Conservation (phyloP, 2,888 invertebrate genomes). For the Yponomeuta evonymella region DNA sequence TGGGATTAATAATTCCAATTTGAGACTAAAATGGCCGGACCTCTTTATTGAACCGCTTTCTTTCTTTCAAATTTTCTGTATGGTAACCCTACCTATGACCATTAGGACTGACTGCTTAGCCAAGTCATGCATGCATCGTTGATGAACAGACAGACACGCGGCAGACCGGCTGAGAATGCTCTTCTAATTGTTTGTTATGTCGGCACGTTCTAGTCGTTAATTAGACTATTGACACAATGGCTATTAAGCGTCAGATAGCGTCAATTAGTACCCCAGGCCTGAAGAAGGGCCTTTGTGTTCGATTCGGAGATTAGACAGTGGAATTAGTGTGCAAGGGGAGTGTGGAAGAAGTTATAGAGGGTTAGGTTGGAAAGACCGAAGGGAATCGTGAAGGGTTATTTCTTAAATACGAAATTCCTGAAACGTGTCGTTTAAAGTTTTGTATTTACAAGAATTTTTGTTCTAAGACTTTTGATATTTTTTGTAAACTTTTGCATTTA, state of each 20-base stretch:
- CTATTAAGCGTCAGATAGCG: constrained; percentile 52
- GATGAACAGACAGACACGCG: not conserved
- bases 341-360: not conserved
- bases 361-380: not conserved
- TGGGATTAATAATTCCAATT: too few species aligned
- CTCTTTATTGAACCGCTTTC: too few species aligned
- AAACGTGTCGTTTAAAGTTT: too few species aligned
- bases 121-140: not conserved
- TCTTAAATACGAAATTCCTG: too few species aligned
- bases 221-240: constrained; percentile 47
- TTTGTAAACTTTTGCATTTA: too few species aligned
- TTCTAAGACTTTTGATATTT: too few species aligned
- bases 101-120: not conserved
- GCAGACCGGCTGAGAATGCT: constrained; percentile 25
- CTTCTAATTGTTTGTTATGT: constrained; percentile 46
- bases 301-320: constrained; percentile 24
- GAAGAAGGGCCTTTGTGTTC: constrained; percentile 31
- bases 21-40: too few species aligned
- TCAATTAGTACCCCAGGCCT: constrained; percentile 46
- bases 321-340: not conserved
- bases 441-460: too few species aligned
- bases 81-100: too few species aligned
- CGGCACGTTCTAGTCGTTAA: constrained; percentile 43
- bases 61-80: too few species aligned
- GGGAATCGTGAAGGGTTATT: too few species aligned